Evolutionary conservation across 2,888 invertebrate genomes (phyloP).

Genomic region (Agrilus biguttatus): DNA sequence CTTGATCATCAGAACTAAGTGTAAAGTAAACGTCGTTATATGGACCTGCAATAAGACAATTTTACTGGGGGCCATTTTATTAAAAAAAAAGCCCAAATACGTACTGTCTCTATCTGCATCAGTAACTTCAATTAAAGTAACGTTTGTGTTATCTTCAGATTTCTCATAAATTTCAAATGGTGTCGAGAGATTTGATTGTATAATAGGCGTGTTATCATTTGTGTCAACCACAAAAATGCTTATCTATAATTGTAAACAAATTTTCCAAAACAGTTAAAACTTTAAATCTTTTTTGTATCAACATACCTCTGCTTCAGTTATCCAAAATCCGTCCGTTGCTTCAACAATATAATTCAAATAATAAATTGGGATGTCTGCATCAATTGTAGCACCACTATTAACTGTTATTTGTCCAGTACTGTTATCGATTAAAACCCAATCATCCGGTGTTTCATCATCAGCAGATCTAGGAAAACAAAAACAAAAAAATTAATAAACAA

Average conservation of each 20-base stretch:
- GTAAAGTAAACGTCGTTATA: constrained; percentile 3
- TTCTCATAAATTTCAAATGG: constrained; percentile 35
- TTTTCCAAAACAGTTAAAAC: background rate
- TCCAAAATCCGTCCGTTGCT: constrained; percentile 33
- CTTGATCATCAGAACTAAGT: constrained; percentile 15
- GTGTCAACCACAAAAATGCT: constrained; percentile 41
- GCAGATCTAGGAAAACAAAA: constrained; percentile 24
- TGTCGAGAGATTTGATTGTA: constrained; percentile 10
- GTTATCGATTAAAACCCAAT: constrained; percentile 36
- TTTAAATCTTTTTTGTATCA: background rate
- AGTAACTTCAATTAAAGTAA: constrained; percentile 29
- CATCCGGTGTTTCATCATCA: constrained; percentile 28
- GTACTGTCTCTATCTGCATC: constrained; percentile 48
- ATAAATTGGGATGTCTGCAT: constrained; percentile 38
- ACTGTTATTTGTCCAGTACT: constrained; percentile 40
- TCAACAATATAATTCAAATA: constrained; percentile 38
- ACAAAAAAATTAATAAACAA: constrained; percentile 12
- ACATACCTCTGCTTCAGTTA: constrained; percentile 32
- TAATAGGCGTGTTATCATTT: constrained; percentile 41
- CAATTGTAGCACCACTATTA: constrained; percentile 30
- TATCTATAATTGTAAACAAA: constrained; percentile 30
- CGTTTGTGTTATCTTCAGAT: constrained; percentile 27
- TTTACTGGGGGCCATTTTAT: background rate
- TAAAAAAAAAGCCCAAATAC: constrained; percentile 7
- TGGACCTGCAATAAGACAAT: constrained; percentile 2